A percentile compares a stretch with the other conserved stretches of the same genome.
These are phyloP conservation scores for Betta splendens DNA, from an alignment of 2,797 vertebrate species.

Conservation along the genomic window DNA sequence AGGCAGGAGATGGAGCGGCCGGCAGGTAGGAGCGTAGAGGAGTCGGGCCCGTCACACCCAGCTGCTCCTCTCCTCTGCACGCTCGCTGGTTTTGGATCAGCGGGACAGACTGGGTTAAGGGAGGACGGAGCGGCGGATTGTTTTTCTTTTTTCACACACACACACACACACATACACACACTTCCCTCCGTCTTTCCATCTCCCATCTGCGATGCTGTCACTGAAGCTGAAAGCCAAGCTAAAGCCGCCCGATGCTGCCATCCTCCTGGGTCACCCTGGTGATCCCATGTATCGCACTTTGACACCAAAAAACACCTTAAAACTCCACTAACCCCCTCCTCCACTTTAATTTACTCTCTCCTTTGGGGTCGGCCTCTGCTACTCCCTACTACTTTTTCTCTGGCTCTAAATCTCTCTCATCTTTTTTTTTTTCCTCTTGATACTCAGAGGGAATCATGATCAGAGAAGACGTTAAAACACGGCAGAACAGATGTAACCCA, in stretches of 20 bases:
- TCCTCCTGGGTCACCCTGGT: conserved; percentile 57
- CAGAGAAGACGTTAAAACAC: conserved; percentile 48
- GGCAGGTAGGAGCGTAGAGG: conserved; percentile 54
- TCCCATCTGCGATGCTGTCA: conserved; percentile 54
- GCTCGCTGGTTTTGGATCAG: conserved; percentile 76
- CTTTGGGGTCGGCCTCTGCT: conserved; percentile 28
- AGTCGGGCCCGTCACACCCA: conserved; percentile 75
- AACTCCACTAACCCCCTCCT: conserved; percentile 42
- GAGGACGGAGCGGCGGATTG: conserved; percentile 50
- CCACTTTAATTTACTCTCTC: conserved; percentile 50
- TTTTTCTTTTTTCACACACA: conserved; percentile 29
- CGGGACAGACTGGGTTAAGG: conserved; percentile 57
- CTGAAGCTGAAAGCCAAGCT: conserved; percentile 69
- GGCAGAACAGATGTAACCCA: conserved; percentile 56
- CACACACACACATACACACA: conserved; percentile 14
- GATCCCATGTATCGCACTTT: conserved; percentile 59
- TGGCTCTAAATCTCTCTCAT: conserved; percentile 37
- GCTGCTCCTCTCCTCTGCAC: conserved; percentile 71
- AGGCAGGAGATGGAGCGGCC: conserved; percentile 33
- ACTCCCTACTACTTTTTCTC: conserved; percentile 38
- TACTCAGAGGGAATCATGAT: conserved; percentile 47
- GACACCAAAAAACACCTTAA: conserved; percentile 41
- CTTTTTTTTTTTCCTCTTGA: conserved; percentile 35
- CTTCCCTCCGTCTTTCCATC: conserved; percentile 26
- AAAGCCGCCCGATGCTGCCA: conserved; percentile 55